Conservation (phyloP, 2,888 invertebrate species). For the Cynaeus angustus region DNA sequence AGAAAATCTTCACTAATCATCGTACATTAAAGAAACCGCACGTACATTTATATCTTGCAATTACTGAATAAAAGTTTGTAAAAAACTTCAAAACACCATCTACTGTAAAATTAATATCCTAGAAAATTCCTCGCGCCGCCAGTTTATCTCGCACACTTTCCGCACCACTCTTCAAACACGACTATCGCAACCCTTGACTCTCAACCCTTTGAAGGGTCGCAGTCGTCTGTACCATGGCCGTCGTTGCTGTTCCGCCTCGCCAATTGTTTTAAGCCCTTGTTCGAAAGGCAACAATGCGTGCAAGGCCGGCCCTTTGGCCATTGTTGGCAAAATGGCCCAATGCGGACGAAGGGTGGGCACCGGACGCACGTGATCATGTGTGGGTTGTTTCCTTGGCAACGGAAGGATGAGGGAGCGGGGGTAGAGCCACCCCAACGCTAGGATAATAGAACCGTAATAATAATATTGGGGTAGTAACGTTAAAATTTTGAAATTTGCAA, state of each 20-base stretch:
- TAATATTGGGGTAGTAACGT: no score
- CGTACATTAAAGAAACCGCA: slow-evolving; percentile 13
- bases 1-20: not conserved
- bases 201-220: slow-evolving; percentile 56
- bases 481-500: no score
- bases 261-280: slow-evolving; percentile 66
- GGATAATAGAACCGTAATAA: no score
- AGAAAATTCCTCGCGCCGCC: not conserved
- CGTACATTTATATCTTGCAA: not conserved
- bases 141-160: not conserved
- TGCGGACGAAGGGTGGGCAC: slow-evolving; percentile 64
- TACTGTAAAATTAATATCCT: not conserved
- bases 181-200: slow-evolving; percentile 52
- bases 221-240: slow-evolving; percentile 58
- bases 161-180: slow-evolving; percentile 50
- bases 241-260: slow-evolving; percentile 61
- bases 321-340: slow-evolving; percentile 63
- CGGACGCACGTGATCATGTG: slow-evolving; percentile 65
- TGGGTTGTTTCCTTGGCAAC: slow-evolving; percentile 63
- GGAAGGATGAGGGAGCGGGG: slow-evolving; percentile 59
- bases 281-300: slow-evolving; percentile 52
- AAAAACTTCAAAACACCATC: not conserved
- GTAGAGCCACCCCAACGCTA: slow-evolving; percentile 31
- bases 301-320: slow-evolving; percentile 63
- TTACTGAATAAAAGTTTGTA: not conserved